Evolutionary conservation across 2,113 vertebrate genomes (phyloP), one percentile per base, ranked within the genome.

Genomic region (Rhizomys pruinosus): DNA sequence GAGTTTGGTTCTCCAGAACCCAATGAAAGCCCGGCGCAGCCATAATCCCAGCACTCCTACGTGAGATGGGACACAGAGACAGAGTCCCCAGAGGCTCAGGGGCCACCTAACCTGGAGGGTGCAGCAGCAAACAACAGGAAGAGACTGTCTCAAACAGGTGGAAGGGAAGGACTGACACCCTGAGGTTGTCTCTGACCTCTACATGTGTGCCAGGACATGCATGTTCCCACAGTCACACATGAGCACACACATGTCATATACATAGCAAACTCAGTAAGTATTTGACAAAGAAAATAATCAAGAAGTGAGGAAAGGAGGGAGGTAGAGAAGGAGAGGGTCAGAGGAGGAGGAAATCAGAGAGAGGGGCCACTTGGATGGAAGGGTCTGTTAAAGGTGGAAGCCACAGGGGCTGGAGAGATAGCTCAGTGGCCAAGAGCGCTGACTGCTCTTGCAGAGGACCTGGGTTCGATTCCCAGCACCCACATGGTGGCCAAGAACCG

Each of bases 201-300:
- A 66, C 9, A 15, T 5, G 2, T 17, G 39, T 44, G 29, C 37
- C 25, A 32, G 20, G 39, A 17, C 61, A 66, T 23, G 10, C 39
- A 7, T 66, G 10, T 17, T 34, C 29, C 29, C 42, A 39, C 79
- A 64, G 44, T 47, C 39, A 34, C 9, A 63, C 10, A 82, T 27
- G 44, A 42, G 37, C 9, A 82, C 27, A 64, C 17, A 82, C 9
- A 34, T 5, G 22, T 44, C 25, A 12, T 34, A 66, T 13, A 82
- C 27, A 82, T 39, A 66, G n/a, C 10, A 80, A 52, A 2, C 15
- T 20, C 15, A 22, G 23, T 69, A 42, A 52, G 32, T 63, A 37
- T 69, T 85, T 80, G 32, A 84, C 80, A 52, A 77, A 63, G 66
- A 29, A 94, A 92, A n/a, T 61, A 47, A 59, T 52, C 20, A 84